Conservation (phyloP, 2,113 vertebrate species). For the Euleptes europaea region DNA sequence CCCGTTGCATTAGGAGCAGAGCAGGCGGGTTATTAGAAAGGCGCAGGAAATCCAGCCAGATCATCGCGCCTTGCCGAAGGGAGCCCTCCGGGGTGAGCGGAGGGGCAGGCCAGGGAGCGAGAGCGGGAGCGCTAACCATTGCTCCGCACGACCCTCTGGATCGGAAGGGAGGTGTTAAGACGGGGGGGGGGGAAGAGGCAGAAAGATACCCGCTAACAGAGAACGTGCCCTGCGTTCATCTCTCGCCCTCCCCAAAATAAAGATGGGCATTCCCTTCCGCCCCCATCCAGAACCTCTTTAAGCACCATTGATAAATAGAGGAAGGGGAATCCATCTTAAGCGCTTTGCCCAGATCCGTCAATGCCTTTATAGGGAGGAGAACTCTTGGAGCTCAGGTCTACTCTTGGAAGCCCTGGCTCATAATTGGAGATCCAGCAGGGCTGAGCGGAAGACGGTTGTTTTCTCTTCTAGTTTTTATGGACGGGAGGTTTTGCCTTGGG, state of each 20-base stretch:
- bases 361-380: not conserved
- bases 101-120: conserved; percentile 37
- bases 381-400: too few species aligned
- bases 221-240: too few species aligned
- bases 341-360: not conserved
- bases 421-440: too few species aligned
- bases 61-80: conserved; percentile 61
- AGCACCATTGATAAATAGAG: not conserved
- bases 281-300: not conserved
- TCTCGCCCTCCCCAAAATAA: not conserved
- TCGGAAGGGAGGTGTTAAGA: not conserved
- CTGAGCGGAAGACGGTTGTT: too few species aligned
- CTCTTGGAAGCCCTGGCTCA: too few species aligned
- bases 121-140: not conserved
- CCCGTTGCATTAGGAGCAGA: conserved; percentile 49
- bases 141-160: not conserved
- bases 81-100: conserved; percentile 62
- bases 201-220: too few species aligned
- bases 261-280: not conserved
- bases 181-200: not conserved
- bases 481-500: too few species aligned
- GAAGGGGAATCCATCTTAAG: too few species aligned
- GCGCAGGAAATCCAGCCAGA: conserved; percentile 62
- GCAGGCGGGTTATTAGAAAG: conserved; percentile 56
- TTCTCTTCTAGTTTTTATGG: too few species aligned